phyloP scores from a whole-genome alignment of 2,888 invertebrate genomes.

The Cataglyphis rosenhaueri region DNA sequence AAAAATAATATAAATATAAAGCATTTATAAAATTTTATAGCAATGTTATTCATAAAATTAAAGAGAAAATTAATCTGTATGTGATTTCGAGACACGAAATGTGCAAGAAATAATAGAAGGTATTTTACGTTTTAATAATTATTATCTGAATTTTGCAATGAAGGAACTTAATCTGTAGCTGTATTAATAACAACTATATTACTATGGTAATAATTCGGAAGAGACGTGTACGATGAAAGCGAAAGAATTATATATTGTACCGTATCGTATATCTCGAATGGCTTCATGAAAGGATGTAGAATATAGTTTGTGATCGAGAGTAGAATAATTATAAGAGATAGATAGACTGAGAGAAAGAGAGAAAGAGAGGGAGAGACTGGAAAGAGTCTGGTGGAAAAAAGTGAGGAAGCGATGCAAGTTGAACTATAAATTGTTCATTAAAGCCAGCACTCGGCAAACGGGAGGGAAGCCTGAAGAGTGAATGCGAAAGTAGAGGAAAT shows the following conservation, averaged over 20 bases:
- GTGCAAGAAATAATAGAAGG: not conserved
- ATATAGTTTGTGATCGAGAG: conserved; percentile 12
- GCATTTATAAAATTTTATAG: not conserved
- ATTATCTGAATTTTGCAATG: not conserved
- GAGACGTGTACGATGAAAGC: not conserved
- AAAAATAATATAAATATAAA: not conserved
- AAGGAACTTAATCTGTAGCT: not conserved
- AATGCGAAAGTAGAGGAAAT: conserved; percentile 61
- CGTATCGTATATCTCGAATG: not conserved
- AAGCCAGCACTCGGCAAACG: conserved; percentile 50
- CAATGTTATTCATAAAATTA: not conserved
- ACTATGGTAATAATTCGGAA: not conserved
- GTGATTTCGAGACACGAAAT: not conserved
- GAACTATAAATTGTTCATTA: conserved; percentile 74
- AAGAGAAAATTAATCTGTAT: not conserved
- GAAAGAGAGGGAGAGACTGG: not conserved
- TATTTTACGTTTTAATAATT: not conserved
- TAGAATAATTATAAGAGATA: conserved; percentile 34
- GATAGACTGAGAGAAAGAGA: not conserved
- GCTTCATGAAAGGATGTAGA: not conserved
- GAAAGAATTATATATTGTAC: not conserved
- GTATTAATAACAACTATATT: not conserved
- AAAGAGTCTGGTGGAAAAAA: not conserved
- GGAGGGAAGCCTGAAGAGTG: conserved; percentile 54
- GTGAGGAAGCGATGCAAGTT: conserved; percentile 44